Base-by-base conservation (phyloP, 2,797 vertebrate species). In the Rhinophrynus dorsalis region DNA sequence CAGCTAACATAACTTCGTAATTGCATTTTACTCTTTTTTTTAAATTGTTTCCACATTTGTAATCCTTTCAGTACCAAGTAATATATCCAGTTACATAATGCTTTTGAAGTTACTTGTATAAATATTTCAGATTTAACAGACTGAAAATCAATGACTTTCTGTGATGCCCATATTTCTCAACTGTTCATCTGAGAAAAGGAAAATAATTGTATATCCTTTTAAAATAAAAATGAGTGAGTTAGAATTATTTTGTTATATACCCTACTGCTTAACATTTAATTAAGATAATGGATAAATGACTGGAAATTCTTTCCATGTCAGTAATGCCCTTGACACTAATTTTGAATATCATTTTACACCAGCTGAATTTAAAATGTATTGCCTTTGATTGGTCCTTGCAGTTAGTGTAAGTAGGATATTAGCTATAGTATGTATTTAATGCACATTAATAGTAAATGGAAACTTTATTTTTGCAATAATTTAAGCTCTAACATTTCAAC, bases 261-360 rank as follows among this genome's bases (percentile, higher is more conserved):
- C 58, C 48, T 35, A 13, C 44, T 54, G 29, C 27, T 67, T 42
- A 73, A 66, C 45, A 73, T 60, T 66, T 73, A 60, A 73, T 73
- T 73, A 73, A 57, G 15, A 20, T 73, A 67, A 66, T 66, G 55
- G 45, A 52, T 59, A 71, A 73, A 68, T 67, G 45, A 67, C 55
- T 60, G 55, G 20, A 35, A 44, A 67, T 73, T 24, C 47, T 59
- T 32, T 18, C 20, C 21, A 60, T 66, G 26, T 73, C 37, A 59
- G 55, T 24, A 66, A 73, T 73, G 55, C 32, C 70, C 70, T 73
- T 73, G 62, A 73, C 47, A 57, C 55, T 66, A 64, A 73, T 73
- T 73, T 61, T 57, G 52, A 58, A 66, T 55, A 52, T 42, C 18
- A 66, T 12, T 60, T 73, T 32, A 58, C 51, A 29, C 57, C 55